Evolutionary conservation across 2,797 vertebrate genomes (phyloP), one percentile per base, ranked within the genome.

Genomic region (Takifugu rubripes): DNA sequence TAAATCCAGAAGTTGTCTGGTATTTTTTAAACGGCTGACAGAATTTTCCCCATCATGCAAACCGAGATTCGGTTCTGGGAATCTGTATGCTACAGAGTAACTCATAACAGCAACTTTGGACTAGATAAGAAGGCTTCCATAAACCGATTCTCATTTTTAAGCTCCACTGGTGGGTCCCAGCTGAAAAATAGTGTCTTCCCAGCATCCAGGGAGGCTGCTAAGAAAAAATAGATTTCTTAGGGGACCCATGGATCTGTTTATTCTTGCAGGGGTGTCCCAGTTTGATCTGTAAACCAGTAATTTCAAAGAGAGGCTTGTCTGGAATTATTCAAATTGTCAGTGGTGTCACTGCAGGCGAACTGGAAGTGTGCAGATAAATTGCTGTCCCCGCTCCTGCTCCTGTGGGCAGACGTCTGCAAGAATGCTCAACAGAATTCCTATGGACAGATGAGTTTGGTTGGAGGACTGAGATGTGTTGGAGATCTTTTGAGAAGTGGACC

Each of bases 301-400:
- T 66, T 83, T 79, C 66, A 70, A n/a, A 1, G 40, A 68, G 54
- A 68, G 54, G 17, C 46, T 61, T 59, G 58, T 68, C 68, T 68
- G 68, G 74, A 79, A 77, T 82, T 75, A 84, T 83, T 84, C 54
- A 83, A 75, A 80, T 72, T 72, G 70, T 72, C 68, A 68, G 58
- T 5, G 33, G 72, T 73, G 75, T 83, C 82, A 79, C 61, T 61
- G 67, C 50, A 68, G 82, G 59, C 49, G 60, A 82, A 78, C 69
- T 73, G 61, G 60, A 62, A 77, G 72, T 84, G 72, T 72, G 74
- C 72, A 86, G 69, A 78, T 82, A 78, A 82, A 74, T 52, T 44
- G 63, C 52, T 12, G 8, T 44, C 7, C 56, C n/a, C 7, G 40
- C n/a, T 43, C 21, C 10, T 14, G 25, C 25, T 45, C 74, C 79